phyloP scores from a whole-genome alignment of 2,888 invertebrate species.

The Bugulina stolonifera region DNA sequence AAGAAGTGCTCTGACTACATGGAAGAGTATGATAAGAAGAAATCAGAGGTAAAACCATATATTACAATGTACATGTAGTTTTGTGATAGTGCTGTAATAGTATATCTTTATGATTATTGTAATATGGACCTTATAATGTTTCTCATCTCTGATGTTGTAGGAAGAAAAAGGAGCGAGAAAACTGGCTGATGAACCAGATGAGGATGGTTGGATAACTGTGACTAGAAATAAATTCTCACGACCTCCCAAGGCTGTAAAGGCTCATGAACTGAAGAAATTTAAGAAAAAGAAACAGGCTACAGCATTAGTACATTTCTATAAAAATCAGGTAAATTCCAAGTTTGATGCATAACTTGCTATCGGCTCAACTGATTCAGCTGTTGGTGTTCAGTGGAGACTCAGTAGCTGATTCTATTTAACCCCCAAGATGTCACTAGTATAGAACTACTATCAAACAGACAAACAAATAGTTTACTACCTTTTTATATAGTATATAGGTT shows the following conservation, averaged over 20 bases:
- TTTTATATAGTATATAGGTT: too few relatives aligned
- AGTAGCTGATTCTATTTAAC: too few relatives aligned
- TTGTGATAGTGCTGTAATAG: too few relatives aligned
- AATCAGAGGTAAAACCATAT: slow-evolving; percentile 8
- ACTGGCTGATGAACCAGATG: slow-evolving; percentile 21
- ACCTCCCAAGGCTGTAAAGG: slow-evolving; percentile 18
- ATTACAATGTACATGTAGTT: too few relatives aligned
- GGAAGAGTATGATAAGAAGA: slow-evolving; percentile 6
- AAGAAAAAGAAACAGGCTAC: slow-evolving; percentile 7
- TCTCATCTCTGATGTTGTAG: slow-evolving; percentile 5
- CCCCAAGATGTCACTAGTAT: too few relatives aligned
- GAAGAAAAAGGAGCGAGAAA: slow-evolving; percentile 2
- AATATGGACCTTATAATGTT: too few relatives aligned
- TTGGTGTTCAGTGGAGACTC: too few relatives aligned
- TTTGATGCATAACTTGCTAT: too few relatives aligned
- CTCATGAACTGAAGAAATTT: slow-evolving; percentile 15
- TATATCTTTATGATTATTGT: too few relatives aligned
- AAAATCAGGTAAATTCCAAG: slow-evolving; percentile 23
- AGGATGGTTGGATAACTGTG: slow-evolving; percentile 20
- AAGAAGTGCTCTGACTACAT: not conserved
- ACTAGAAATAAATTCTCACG: slow-evolving; percentile 23
- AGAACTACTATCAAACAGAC: too few relatives aligned
- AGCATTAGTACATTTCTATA: slow-evolving; percentile 12
- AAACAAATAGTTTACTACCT: too few relatives aligned
- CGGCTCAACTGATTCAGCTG: too few relatives aligned